These are phyloP conservation scores for Plectrocnemia conspersa DNA, from an alignment of 1,140 invertebrate genomes.

Conservation along the genomic window DNA sequence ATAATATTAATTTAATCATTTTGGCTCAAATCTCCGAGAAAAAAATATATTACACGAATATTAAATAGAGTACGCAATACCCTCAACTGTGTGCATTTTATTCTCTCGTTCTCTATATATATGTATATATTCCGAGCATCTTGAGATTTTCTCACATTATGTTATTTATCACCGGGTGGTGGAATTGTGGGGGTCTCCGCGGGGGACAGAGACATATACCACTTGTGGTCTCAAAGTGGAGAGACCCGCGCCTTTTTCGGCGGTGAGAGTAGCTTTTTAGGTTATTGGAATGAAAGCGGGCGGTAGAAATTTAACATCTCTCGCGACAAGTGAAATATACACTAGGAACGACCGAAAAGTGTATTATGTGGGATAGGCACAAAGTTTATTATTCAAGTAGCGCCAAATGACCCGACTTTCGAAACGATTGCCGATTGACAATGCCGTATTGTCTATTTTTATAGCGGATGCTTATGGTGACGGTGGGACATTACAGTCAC, in stretches of 20 bases:
- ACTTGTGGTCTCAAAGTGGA: too few species aligned
- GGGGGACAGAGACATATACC: conserved; percentile 8
- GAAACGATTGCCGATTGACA: too few species aligned
- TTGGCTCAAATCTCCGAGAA: too few species aligned
- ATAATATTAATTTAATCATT: too few species aligned
- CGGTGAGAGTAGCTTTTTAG: conserved; percentile 25
- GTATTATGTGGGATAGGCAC: not conserved
- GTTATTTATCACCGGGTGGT: conserved; percentile 31
- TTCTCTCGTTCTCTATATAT: conserved; percentile 34
- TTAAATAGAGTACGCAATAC: too few species aligned
- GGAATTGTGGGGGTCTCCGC: conserved; percentile 7
- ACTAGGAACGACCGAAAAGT: not conserved
- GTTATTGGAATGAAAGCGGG: conserved; percentile 25
- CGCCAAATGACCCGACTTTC: too few species aligned
- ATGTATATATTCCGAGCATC: conserved; percentile 34
- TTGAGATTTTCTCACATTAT: conserved; percentile 36
- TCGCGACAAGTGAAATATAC: conserved; percentile 20
- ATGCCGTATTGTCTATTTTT: too few species aligned
- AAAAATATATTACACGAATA: too few species aligned
- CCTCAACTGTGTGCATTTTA: conserved; percentile 35
- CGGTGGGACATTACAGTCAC: too few species aligned
- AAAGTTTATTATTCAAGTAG: too few species aligned
- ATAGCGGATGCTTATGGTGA: too few species aligned
- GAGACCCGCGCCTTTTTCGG: not conserved
- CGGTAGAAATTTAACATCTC: conserved; percentile 24